A percentile compares a stretch with the other conserved stretches of the same genome.
Conservation (phyloP, 1,140 invertebrate species). For the Bombus breviceps region DNA sequence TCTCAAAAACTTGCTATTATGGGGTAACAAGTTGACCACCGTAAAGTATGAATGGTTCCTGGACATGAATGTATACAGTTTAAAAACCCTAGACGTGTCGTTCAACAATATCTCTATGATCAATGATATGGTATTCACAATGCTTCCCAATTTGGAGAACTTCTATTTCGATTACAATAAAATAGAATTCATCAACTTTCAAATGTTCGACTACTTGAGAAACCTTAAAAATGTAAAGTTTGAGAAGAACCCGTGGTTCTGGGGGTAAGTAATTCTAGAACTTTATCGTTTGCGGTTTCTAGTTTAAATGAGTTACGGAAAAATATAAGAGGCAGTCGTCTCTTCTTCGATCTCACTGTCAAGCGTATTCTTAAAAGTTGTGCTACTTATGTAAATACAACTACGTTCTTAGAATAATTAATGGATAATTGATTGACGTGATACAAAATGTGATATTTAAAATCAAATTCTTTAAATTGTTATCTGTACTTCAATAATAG, state of each 20-base stretch:
- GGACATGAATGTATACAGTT: constrained; percentile 63
- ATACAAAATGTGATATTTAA: neutral
- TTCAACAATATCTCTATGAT: constrained; percentile 73
- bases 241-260: constrained; percentile 74
- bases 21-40: constrained; percentile 72
- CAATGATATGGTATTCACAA: constrained; percentile 62
- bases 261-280: constrained; percentile 71
- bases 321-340: neutral
- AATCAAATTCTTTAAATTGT: neutral
- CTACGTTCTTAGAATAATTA: neutral
- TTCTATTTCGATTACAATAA: constrained; percentile 76
- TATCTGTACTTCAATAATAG: neutral
- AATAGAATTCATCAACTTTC: constrained; percentile 66
- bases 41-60: constrained; percentile 68
- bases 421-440: too few relatives aligned
- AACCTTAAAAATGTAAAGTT: constrained; percentile 73
- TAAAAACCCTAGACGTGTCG: constrained; percentile 73
- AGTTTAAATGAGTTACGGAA: constrained; percentile 22
- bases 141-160: constrained; percentile 67
- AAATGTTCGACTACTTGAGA: constrained; percentile 64
- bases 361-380: neutral
- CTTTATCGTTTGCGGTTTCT: constrained; percentile 28
- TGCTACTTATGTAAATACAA: neutral
- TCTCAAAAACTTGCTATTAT: constrained; percentile 73
- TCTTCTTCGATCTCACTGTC: neutral